Evolutionary conservation across 2,113 vertebrate species (phyloP).

Genomic region (Nesogale talazaci): DNA sequence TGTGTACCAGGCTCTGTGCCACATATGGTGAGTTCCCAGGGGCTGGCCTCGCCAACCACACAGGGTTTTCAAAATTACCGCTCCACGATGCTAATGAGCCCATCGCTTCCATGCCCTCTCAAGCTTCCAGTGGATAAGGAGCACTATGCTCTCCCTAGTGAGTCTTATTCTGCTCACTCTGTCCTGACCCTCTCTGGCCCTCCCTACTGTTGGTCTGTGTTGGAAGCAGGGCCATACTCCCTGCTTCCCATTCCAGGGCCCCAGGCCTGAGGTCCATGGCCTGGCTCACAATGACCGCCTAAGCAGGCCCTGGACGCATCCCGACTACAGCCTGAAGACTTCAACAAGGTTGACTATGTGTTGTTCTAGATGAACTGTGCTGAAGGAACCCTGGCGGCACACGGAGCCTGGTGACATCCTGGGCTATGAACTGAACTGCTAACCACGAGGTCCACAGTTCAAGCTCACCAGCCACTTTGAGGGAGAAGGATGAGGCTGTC

Average conservation of each 20-base stretch:
- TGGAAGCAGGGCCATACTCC: not conserved
- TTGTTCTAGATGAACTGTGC: not conserved
- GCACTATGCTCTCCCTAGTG: fast-evolving
- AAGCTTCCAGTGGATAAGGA: fast-evolving
- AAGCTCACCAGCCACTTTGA: too few relatives aligned
- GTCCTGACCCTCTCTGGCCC: not conserved
- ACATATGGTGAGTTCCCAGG: not conserved
- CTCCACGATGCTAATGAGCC: not conserved
- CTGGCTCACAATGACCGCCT: not conserved
- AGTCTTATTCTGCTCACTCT: not conserved
- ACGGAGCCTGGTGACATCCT: too few relatives aligned
- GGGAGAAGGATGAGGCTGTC: too few relatives aligned
- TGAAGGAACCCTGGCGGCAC: too few relatives aligned
- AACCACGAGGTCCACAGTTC: too few relatives aligned
- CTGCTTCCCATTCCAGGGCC: not conserved
- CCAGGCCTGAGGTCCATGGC: not conserved
- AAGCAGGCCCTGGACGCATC: not conserved
- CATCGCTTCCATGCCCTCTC: not conserved
- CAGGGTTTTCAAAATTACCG: not conserved
- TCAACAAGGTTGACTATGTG: not conserved
- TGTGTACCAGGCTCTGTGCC: not conserved
- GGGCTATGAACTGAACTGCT: too few relatives aligned
- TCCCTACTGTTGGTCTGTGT: not conserved
- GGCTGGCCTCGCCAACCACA: not conserved
- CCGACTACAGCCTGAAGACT: not conserved